Evolutionary conservation across 2,888 invertebrate species (phyloP).

Genomic region (Alloscopus bannaensis): DNA sequence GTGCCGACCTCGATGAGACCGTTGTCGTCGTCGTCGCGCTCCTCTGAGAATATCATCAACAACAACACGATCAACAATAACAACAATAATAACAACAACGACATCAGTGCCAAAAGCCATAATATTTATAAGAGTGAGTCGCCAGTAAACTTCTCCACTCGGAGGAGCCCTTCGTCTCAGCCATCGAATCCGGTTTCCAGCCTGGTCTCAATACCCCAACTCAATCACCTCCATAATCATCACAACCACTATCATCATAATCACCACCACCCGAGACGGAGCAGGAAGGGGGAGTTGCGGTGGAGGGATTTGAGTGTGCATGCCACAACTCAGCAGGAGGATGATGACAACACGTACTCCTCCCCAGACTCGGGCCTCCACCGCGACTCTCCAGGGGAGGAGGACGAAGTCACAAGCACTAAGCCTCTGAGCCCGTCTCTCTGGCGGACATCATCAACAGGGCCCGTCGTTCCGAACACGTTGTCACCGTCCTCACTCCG

Average conservation of each 20-base stretch:
- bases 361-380: slow-evolving; percentile 73
- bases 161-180: slow-evolving; percentile 55
- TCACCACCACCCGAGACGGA: slow-evolving; percentile 45
- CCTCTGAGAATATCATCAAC: slow-evolving; percentile 67
- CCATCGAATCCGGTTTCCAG: slow-evolving; percentile 25
- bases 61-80: slow-evolving; percentile 66
- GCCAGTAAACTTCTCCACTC: slow-evolving; percentile 64
- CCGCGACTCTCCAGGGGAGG: slow-evolving; percentile 73
- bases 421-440: slow-evolving; percentile 63
- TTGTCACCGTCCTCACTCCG: slow-evolving; percentile 40
- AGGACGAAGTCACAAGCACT: slow-evolving; percentile 68
- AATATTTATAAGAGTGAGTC: slow-evolving; percentile 62
- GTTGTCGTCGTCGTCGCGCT: slow-evolving; percentile 59
- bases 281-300: slow-evolving; percentile 57
- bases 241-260: slow-evolving; percentile 35
- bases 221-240: slow-evolving; percentile 18
- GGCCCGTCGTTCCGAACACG: slow-evolving; percentile 10
- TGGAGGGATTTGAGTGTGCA: slow-evolving; percentile 67
- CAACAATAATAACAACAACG: slow-evolving; percentile 61
- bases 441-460: slow-evolving; percentile 47
- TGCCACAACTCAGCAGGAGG: slow-evolving; percentile 46
- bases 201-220: slow-evolving; percentile 46
- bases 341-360: slow-evolving; percentile 71
- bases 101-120: slow-evolving; percentile 67
- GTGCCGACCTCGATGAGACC: slow-evolving; percentile 61